Conservation (phyloP, 2,113 vertebrate genomes). For the Myrmecobius fasciatus region DNA sequence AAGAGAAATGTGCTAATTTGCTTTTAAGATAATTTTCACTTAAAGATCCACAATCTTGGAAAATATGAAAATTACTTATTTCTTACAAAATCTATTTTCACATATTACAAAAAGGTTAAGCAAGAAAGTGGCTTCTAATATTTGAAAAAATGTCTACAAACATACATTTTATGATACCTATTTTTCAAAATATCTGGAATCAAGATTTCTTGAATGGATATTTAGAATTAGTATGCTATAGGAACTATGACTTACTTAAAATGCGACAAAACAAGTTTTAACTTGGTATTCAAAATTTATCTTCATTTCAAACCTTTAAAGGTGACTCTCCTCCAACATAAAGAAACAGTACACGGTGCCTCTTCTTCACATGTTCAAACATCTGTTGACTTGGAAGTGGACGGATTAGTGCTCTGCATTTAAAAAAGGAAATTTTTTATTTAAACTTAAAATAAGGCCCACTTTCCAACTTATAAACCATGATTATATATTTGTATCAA, state of each 20-base stretch:
- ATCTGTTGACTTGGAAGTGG: constrained; percentile 95
- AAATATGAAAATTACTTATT: not conserved
- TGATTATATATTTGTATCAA: not conserved
- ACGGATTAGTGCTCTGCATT: constrained; percentile 91
- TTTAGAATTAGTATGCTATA: not conserved
- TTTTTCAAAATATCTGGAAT: not conserved
- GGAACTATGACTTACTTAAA: not conserved
- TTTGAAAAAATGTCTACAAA: not conserved
- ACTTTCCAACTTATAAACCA: not conserved
- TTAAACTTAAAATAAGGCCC: not conserved
- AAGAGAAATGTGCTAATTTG: not conserved
- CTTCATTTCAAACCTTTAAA: constrained; percentile 89
- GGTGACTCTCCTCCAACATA: constrained; percentile 96
- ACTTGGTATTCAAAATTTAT: constrained; percentile 32
- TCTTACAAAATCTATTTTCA: not conserved
- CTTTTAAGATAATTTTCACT: not conserved
- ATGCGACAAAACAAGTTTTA: not conserved
- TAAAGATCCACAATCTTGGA: not conserved
- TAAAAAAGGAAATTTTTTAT: constrained; percentile 39
- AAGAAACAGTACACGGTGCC: constrained; percentile 94
- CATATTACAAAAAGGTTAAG: not conserved
- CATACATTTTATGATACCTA: not conserved
- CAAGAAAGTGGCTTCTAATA: not conserved
- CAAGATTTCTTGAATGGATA: not conserved
- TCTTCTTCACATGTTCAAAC: constrained; percentile 94